These are phyloP conservation scores for Acromyrmex charruanus DNA, from an alignment of 1,140 invertebrate species.

Conservation along the genomic window DNA sequence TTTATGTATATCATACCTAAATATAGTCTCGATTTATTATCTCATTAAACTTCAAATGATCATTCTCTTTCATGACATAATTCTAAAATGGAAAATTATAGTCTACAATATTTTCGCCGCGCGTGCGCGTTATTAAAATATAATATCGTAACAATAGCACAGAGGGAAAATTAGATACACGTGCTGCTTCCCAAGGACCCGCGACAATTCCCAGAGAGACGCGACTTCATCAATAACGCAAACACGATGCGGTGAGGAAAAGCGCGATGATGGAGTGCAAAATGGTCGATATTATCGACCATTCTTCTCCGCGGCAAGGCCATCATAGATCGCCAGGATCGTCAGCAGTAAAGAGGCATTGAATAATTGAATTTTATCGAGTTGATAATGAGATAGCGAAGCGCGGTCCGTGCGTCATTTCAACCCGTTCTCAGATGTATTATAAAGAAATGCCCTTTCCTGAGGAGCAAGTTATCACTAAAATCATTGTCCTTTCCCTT, in stretches of 20 bases:
- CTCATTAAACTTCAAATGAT: neutral
- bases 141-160: neutral
- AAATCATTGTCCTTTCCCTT: neutral
- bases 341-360: slow-evolving; percentile 6
- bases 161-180: neutral
- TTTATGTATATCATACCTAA: neutral
- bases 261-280: slow-evolving; percentile 45
- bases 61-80: neutral
- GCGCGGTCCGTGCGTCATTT: neutral
- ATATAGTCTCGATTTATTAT: neutral
- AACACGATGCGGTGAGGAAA: neutral
- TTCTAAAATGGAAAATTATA: neutral
- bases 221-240: slow-evolving; percentile 23
- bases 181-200: neutral
- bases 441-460: slow-evolving; percentile 39
- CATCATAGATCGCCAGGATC: slow-evolving; percentile 44
- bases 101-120: neutral
- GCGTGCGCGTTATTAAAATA: neutral
- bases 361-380: slow-evolving; percentile 73
- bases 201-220: neutral
- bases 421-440: neutral
- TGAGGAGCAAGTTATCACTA: neutral
- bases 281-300: slow-evolving; percentile 60
- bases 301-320: slow-evolving; percentile 25
- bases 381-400: slow-evolving; percentile 34